Conservation (phyloP, 2,113 vertebrate genomes). For the Grallaria varia region DNA sequence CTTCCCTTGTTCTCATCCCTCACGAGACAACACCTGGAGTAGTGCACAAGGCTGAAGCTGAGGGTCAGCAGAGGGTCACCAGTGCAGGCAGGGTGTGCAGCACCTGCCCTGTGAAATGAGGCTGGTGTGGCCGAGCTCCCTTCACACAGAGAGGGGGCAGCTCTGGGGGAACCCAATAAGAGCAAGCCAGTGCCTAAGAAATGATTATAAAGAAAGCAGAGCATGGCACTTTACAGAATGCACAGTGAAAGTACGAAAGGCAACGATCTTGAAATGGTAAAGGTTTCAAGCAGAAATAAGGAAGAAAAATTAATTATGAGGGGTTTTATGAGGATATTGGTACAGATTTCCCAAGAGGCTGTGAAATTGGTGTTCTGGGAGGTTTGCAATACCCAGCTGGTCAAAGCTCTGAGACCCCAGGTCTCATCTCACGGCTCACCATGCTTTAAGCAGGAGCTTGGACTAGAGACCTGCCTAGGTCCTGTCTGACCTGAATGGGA, state of each 20-base stretch:
- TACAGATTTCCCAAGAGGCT: background rate
- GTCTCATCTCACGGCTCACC: background rate
- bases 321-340: background rate
- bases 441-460: background rate
- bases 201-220: background rate
- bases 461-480: background rate
- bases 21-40: background rate
- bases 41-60: background rate
- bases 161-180: background rate
- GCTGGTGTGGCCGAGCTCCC: background rate
- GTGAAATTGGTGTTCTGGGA: background rate
- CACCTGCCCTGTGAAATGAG: background rate
- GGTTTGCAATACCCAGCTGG: background rate
- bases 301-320: background rate
- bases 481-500: background rate
- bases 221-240: background rate
- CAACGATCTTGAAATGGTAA: accelerated
- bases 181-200: background rate
- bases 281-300: background rate
- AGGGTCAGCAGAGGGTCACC: background rate
- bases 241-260: background rate
- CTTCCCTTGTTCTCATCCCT: background rate
- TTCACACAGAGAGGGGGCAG: background rate
- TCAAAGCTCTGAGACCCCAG: background rate
- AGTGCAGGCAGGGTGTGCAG: background rate